Evolutionary conservation across 2,888 invertebrate species (phyloP).

Genomic region (Dyspetes luteomarginatus): DNA sequence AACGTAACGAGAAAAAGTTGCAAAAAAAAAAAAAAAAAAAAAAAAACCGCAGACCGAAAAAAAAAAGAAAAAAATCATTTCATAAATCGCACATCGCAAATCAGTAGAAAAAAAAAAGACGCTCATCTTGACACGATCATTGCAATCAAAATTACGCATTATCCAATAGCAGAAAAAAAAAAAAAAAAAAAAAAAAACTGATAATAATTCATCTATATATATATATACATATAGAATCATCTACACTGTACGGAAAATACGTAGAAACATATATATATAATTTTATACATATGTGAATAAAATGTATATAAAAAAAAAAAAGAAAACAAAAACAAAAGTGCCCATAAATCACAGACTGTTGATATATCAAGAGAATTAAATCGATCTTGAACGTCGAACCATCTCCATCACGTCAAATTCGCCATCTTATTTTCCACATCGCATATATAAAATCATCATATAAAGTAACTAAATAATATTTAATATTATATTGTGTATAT

Average conservation of each 20-base stretch:
- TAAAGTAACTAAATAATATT: constrained; percentile 31
- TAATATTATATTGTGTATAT: no score
- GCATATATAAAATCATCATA: constrained; percentile 41
- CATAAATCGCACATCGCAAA: background rate
- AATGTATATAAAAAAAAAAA: constrained; percentile 19
- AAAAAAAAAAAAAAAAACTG: constrained; percentile 37
- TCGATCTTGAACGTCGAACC: constrained; percentile 66
- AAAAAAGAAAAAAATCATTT: constrained; percentile 1
- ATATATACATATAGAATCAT: constrained; percentile 51
- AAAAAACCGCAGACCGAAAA: background rate
- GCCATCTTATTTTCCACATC: constrained; percentile 39
- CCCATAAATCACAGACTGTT: constrained; percentile 21
- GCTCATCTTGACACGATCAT: constrained; percentile 27
- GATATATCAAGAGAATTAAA: constrained; percentile 28
- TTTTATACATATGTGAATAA: constrained; percentile 27
- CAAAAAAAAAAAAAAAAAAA: background rate
- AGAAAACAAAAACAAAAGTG: constrained; percentile 27
- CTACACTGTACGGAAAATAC: constrained; percentile 40
- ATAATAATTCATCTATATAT: constrained; percentile 57
- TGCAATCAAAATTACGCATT: no score
- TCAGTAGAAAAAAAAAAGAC: background rate
- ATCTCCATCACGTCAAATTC: constrained; percentile 39
- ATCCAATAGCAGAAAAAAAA: constrained; percentile 29
- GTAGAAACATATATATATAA: constrained; percentile 43
- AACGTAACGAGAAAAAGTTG: constrained; percentile 52